These are phyloP conservation scores for Nemurella pictetii DNA, from an alignment of 2,888 invertebrate species.

Conservation along the genomic window DNA sequence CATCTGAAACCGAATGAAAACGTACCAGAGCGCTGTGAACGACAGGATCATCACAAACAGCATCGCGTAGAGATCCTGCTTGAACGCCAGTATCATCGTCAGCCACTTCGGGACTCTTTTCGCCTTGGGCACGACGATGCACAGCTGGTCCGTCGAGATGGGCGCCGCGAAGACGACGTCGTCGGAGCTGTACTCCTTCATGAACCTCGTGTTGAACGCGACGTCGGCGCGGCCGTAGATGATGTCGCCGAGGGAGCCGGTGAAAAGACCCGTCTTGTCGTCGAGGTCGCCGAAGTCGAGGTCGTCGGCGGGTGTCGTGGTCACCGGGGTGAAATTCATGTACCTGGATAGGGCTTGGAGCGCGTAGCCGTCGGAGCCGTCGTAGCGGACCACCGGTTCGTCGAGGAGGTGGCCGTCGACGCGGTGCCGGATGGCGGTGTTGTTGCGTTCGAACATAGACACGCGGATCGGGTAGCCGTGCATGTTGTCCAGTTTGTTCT, in stretches of 20 bases:
- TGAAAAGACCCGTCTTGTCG: constrained; percentile 41
- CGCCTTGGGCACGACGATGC: constrained; percentile 54
- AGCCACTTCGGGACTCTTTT: constrained; percentile 53
- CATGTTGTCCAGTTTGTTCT: constrained; percentile 43
- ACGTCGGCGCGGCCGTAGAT: constrained; percentile 50
- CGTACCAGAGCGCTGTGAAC: constrained; percentile 3
- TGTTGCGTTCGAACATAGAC: constrained; percentile 49
- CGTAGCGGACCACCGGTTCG: background rate
- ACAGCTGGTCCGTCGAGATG: constrained; percentile 51
- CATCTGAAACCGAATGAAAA: background rate
- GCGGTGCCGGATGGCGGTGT: constrained; percentile 44
- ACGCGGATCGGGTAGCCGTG: constrained; percentile 50
- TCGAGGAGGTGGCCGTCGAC: background rate
- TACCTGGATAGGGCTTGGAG: constrained; percentile 35
- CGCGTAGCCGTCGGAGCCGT: constrained; percentile 38
- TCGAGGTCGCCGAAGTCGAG: constrained; percentile 46
- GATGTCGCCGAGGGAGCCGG: constrained; percentile 51
- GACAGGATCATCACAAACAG: background rate
- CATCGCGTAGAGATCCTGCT: background rate
- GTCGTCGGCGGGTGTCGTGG: constrained; percentile 33
- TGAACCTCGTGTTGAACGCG: constrained; percentile 53
- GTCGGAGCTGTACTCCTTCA: constrained; percentile 49
- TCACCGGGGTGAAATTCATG: constrained; percentile 42
- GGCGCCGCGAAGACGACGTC: constrained; percentile 51
- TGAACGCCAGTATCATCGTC: constrained; percentile 45